Evolutionary conservation across 2,113 vertebrate genomes (phyloP).

Genomic region (Antechinus stuartii): DNA sequence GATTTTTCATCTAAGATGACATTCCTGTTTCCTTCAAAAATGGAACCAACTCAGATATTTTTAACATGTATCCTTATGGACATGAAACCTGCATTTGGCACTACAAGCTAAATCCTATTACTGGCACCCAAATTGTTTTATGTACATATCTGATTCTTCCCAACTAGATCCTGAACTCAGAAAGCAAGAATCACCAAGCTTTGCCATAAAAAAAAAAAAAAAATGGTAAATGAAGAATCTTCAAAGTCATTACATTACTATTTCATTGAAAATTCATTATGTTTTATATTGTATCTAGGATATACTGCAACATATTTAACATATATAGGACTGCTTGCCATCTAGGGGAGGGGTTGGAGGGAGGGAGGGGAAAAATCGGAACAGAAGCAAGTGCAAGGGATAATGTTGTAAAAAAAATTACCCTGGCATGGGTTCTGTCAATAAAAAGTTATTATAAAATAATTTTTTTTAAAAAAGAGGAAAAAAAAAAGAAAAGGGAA

Average conservation of each 20-base stretch:
- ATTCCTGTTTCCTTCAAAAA: not conserved
- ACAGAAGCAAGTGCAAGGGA: no score
- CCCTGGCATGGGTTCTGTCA: no score
- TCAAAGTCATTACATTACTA: not conserved
- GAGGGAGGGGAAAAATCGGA: no score
- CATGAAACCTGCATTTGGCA: not conserved
- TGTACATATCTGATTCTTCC: slow-evolving; percentile 18
- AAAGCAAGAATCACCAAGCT: not conserved
- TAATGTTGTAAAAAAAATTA: no score
- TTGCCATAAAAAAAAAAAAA: not conserved
- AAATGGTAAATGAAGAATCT: slow-evolving; percentile 14
- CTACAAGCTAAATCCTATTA: not conserved
- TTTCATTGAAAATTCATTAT: not conserved
- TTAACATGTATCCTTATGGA: not conserved
- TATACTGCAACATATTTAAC: no score
- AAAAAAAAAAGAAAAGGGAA: no score
- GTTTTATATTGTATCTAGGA: not conserved
- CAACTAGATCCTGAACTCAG: slow-evolving; percentile 37
- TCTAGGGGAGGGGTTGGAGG: no score
- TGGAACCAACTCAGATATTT: not conserved
- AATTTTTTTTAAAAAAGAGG: no score
- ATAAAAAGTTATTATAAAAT: no score
- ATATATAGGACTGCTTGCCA: no score
- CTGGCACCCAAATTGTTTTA: slow-evolving; percentile 32
- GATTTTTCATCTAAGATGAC: not conserved